Evolutionary conservation across 2,113 vertebrate species (phyloP), one percentile per base, ranked within the genome.

Genomic region (Hyperopisus bebe): DNA sequence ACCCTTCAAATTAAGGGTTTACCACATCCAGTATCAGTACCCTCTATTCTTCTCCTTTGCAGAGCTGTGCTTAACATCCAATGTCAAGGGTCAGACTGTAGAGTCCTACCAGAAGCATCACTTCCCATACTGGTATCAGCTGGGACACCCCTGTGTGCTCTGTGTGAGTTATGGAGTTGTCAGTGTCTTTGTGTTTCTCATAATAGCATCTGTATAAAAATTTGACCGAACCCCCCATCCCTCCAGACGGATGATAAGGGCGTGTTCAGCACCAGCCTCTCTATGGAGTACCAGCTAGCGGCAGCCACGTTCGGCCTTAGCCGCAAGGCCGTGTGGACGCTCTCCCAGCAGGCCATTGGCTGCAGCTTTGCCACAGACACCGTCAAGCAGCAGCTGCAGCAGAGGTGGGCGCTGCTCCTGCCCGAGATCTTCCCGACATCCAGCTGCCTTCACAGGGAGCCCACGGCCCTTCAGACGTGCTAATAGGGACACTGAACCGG

Each of bases 11-110:
- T 74, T 35, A 11, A 15, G 10, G 10, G n/a, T 31, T 70, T n/a
- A 31, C 62, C 62, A 27, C 62, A 13, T 31, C n/a, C 24, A 31
- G 62, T 55, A 55, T 55, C 50, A 51, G 51, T 1, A 19, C 2
- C 24, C 7, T n/a, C 58, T 11, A 31, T 70, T 31, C 74, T 17
- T 42, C 15, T 80, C 35, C 89, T 89, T 92, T 88, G 13, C 92
- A 99, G 98, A 99, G 94, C 92, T 99, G 44, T 99, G 98, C 91
- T 91, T 99, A 94, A 99, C 98, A 2, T 99, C 98, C 89, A 99
- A 99, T 86, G 93, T 99, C 90, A 99, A 98, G 95, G 97, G 96
- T 90, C 95, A 97, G 94, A 98, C 97, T 0, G 97, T 99, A 51
- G 91, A 95, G 0, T 96, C 96, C 83, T 98, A 96, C 31, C 94